Percentiles rank a stretch among this genome's conserved stretches.
These are phyloP conservation scores for Spisula solida DNA, from an alignment of 2,888 invertebrate species.

Conservation along the genomic window DNA sequence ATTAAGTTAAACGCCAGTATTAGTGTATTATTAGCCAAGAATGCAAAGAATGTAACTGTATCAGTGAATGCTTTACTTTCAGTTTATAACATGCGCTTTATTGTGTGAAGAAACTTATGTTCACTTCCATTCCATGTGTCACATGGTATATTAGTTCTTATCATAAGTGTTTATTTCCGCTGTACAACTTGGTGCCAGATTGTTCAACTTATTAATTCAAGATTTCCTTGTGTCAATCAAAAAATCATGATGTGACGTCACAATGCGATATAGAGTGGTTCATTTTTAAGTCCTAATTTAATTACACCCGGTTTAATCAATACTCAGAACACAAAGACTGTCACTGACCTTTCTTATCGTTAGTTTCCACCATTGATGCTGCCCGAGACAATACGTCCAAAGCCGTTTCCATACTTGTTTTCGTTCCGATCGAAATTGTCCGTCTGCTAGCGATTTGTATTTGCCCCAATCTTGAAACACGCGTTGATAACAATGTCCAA, in stretches of 20 bases:
- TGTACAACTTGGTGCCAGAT: slow-evolving; percentile 8
- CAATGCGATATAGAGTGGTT: slow-evolving; percentile 52
- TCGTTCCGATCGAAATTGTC: slow-evolving; percentile 45
- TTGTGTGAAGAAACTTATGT: neutral
- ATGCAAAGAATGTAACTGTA: slow-evolving; percentile 14
- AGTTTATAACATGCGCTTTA: slow-evolving; percentile 15
- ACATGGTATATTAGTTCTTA: neutral
- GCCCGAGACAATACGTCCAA: slow-evolving; percentile 85
- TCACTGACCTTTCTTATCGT: slow-evolving; percentile 65
- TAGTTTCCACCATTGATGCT: slow-evolving; percentile 84
- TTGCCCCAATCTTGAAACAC: slow-evolving; percentile 23
- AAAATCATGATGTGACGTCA: slow-evolving; percentile 55
- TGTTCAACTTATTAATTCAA: slow-evolving; percentile 14
- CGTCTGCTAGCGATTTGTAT: slow-evolving; percentile 63
- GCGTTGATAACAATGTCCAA: slow-evolving; percentile 38
- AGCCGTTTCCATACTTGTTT: slow-evolving; percentile 80
- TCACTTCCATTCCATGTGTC: slow-evolving; percentile 5
- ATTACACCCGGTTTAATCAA: neutral
- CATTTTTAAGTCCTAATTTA: slow-evolving; percentile 31
- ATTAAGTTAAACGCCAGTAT: neutral
- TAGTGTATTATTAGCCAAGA: neutral
- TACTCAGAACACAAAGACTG: slow-evolving; percentile 17
- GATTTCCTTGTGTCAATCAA: slow-evolving; percentile 47
- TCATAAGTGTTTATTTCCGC: slow-evolving; percentile 43
- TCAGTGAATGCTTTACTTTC: neutral